Evolutionary conservation across 2,113 vertebrate genomes (phyloP).

Genomic region (Charadrius vociferus): DNA sequence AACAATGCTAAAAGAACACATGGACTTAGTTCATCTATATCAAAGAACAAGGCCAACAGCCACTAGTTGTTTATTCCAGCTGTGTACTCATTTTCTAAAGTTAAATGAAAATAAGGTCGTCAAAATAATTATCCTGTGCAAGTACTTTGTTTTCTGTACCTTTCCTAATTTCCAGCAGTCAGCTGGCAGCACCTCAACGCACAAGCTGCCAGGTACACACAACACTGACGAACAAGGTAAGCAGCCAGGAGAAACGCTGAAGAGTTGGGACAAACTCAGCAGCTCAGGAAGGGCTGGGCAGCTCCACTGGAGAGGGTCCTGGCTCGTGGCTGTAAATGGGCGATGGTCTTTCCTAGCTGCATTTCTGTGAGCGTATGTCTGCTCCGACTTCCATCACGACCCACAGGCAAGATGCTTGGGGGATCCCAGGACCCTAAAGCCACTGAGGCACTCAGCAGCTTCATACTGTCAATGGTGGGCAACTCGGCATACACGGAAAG

Average conservation of each 20-base stretch:
- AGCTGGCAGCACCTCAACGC: background rate
- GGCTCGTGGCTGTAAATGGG: rapidly evolving
- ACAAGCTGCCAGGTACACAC: background rate
- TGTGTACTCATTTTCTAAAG: background rate
- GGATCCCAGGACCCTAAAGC: background rate
- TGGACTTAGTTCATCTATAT: background rate
- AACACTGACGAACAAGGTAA: rapidly evolving
- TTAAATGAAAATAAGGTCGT: background rate
- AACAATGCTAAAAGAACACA: background rate
- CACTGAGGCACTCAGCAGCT: background rate
- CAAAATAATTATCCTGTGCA: background rate
- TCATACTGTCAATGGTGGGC: background rate
- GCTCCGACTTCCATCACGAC: background rate
- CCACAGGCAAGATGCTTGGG: background rate
- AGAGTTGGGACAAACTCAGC: background rate
- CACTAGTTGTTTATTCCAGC: background rate
- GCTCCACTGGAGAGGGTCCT: background rate
- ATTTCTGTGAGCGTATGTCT: background rate
- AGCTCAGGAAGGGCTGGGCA: background rate
- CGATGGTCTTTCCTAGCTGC: background rate
- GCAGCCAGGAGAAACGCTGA: background rate
- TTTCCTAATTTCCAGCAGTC: background rate
- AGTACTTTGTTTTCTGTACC: background rate
- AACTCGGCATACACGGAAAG: background rate
- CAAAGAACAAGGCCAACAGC: background rate